Evolutionary conservation across 2,888 invertebrate genomes (phyloP).

Genomic region (Cosmorhoe ocellata): DNA sequence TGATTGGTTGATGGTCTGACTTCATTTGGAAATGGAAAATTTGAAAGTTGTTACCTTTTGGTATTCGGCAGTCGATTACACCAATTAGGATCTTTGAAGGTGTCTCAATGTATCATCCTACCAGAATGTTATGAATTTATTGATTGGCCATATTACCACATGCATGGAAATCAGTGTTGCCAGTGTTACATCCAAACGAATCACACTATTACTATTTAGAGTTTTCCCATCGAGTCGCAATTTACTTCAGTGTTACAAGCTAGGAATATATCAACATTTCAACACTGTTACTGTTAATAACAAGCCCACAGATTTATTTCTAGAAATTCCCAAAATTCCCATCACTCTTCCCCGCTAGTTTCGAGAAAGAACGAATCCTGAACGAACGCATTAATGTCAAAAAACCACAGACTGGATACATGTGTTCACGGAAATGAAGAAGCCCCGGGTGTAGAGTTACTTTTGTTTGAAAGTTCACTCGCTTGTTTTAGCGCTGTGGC

Average conservation of each 20-base stretch:
- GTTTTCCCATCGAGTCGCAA: no score
- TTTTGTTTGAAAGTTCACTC: slow-evolving; percentile 19
- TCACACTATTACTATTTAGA: no score
- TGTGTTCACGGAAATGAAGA: slow-evolving; percentile 26
- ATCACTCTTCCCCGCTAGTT: slow-evolving; percentile 12
- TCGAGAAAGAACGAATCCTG: slow-evolving; percentile 19
- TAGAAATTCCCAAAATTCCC: slow-evolving; percentile 11
- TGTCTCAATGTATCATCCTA: neutral
- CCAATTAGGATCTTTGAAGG: slow-evolving; percentile 18
- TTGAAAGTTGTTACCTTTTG: slow-evolving; percentile 45
- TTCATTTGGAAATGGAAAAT: slow-evolving; percentile 67
- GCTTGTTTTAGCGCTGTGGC: slow-evolving; percentile 11
- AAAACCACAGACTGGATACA: slow-evolving; percentile 24
- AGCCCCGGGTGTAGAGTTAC: slow-evolving; percentile 24
- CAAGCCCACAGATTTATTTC: slow-evolving; percentile 13
- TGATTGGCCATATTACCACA: no score
- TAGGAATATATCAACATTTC: no score
- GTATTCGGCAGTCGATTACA: slow-evolving; percentile 26
- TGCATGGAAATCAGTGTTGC: no score
- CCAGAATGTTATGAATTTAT: no score
- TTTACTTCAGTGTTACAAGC: no score
- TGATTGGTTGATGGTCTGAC: slow-evolving; percentile 68
- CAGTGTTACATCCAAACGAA: no score
- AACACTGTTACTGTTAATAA: neutral
- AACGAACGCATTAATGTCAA: slow-evolving; percentile 23